Evolutionary conservation across 1,140 invertebrate genomes (phyloP), one percentile per base, ranked within the genome.

Genomic region (Hyles euphorbiae): DNA sequence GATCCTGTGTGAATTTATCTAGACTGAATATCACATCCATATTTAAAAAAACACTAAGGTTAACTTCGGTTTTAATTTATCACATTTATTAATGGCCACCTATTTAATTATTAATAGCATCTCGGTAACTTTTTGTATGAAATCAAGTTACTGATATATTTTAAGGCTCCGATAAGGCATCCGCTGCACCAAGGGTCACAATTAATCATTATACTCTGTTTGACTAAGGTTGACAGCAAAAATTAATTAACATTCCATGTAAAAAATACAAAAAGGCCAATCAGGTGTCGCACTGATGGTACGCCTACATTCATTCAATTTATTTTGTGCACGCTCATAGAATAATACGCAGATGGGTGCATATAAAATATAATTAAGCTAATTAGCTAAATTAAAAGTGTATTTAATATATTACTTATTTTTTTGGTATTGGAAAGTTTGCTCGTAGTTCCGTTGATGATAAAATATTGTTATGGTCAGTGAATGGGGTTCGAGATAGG

Each of bases 151-250:
- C 12, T n/a, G 46, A 48, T 48, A 48, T n/a, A 48, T 48, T 48
- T 6, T 48, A 48, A 48, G 5, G n/a, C 53, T 32, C 22, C 43
- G 40, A 34, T 52, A 52, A 52, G 36, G 40, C 62, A 62, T 49
- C 53, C 10, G 34, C 44, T n/a, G 33, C 12, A 66, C 76, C 70
- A 72, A 75, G 11, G 72, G 74, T 68, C 68, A 68, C 68, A 76
- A 86, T 86, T 86, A 84, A 86, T 87, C 81, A 86, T 83, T 78
- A 78, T 60, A 72, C 76, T 83, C 81, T 83, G 78, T 86, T 82
- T 81, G 80, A 78, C 70, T 76, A 73, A 70, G 70, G 74, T 75
- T 78, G 78, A 81, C 77, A 81, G 77, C 63, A 69, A 75, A 81
- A 81, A 81, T 84, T 84, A 84, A 82, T 84, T 81, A 80, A 80